Conservation (phyloP, 2,888 invertebrate genomes). For the Amphimallon solstitiale region DNA sequence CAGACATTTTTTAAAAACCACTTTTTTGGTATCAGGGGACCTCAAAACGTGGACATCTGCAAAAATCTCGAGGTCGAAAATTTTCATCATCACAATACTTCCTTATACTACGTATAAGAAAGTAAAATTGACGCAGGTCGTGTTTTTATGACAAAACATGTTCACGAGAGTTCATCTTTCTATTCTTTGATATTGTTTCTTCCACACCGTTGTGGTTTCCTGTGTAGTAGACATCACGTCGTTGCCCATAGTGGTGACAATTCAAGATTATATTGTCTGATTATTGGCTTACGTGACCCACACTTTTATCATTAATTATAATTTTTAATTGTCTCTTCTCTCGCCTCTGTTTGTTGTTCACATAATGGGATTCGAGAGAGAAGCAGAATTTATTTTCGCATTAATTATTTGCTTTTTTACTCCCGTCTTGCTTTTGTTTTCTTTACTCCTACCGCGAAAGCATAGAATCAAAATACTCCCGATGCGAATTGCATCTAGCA, state of each 20-base stretch:
- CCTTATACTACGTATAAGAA: no score
- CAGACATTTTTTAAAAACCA: no score
- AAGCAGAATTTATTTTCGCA: background rate
- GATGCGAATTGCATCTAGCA: background rate
- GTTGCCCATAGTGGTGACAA: constrained; percentile 38
- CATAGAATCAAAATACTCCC: no score
- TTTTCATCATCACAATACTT: no score
- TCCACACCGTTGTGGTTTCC: constrained; percentile 36
- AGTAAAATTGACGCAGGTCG: constrained; percentile 7
- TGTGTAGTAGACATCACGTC: constrained; percentile 45
- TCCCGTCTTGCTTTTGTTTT: background rate
- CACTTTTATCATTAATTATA: constrained; percentile 39
- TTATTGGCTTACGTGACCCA: constrained; percentile 40
- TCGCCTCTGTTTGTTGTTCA: background rate
- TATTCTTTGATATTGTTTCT: background rate
- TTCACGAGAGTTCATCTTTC: background rate
- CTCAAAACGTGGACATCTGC: no score
- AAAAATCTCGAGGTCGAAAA: no score
- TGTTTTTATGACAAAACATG: background rate
- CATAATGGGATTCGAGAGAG: no score
- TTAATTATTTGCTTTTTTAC: no score
- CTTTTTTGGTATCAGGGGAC: no score
- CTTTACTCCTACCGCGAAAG: no score
- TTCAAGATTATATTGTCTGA: constrained; percentile 44
- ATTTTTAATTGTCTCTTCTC: constrained; percentile 23